phyloP scores from a whole-genome alignment of 2,113 vertebrate genomes.

The Sander lucioperca region DNA sequence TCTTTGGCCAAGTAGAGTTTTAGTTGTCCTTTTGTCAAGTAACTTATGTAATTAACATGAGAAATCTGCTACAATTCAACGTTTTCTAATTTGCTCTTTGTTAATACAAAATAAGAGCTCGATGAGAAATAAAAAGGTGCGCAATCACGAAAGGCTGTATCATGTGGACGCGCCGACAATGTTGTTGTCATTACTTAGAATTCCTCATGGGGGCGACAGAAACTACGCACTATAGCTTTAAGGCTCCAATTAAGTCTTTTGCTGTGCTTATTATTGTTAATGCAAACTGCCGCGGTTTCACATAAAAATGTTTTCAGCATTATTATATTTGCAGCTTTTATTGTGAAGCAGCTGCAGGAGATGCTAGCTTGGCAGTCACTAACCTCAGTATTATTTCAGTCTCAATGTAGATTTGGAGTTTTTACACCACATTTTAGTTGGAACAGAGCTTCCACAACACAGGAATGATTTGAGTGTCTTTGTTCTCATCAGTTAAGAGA shows the following conservation, averaged over 20 bases:
- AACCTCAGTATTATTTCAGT: conserved; percentile 1
- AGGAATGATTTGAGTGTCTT: conserved; percentile 31
- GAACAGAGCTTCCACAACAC: background rate
- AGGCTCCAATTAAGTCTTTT: background rate
- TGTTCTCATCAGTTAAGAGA: conserved; percentile 55
- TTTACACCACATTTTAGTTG: background rate
- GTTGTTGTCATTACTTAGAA: too few species aligned
- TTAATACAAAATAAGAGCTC: background rate
- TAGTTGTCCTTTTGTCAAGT: background rate
- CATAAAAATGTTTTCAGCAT: too few species aligned
- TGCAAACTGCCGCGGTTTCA: background rate
- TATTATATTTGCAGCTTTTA: background rate
- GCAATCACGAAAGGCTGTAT: too few species aligned
- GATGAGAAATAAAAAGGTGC: background rate
- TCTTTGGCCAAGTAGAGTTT: background rate
- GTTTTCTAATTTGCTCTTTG: background rate
- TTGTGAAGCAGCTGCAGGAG: background rate
- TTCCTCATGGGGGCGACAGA: too few species aligned
- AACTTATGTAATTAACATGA: background rate
- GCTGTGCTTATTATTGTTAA: background rate
- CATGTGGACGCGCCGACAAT: too few species aligned
- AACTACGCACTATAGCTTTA: too few species aligned
- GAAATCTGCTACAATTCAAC: background rate
- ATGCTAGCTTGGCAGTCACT: background rate
- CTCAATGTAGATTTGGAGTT: background rate